Percentiles rank a stretch among this genome's conserved stretches.
These are phyloP conservation scores for Dolomedes plantarius DNA, from an alignment of 2,888 invertebrate species.

Conservation along the genomic window DNA sequence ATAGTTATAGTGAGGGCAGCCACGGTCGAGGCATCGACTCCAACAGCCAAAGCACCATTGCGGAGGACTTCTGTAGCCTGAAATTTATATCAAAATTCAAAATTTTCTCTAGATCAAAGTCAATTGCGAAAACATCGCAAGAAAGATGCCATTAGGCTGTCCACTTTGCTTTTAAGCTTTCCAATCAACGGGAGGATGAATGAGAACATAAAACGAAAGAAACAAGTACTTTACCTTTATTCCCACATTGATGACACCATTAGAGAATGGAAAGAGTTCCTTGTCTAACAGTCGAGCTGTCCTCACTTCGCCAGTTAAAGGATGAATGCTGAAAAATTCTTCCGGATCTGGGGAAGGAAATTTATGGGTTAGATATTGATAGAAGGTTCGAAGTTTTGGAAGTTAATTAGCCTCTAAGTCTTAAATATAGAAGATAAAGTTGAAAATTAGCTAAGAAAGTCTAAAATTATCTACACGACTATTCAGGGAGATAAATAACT, in stretches of 20 bases:
- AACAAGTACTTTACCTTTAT: conserved; percentile 79
- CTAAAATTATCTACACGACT: too few relatives aligned
- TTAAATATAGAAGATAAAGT: too few relatives aligned
- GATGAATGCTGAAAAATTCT: conserved; percentile 89
- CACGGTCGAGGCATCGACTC: conserved; percentile 82
- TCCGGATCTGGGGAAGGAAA: conserved; percentile 84
- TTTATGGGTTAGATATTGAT: too few relatives aligned
- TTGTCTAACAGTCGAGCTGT: conserved; percentile 90
- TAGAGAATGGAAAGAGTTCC: conserved; percentile 85
- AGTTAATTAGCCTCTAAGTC: background rate
- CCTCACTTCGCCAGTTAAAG: conserved; percentile 86
- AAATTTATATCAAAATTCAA: too few relatives aligned
- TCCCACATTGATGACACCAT: conserved; percentile 86
- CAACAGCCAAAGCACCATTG: conserved; percentile 83
- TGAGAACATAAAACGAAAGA: too few relatives aligned
- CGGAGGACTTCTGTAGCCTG: conserved; percentile 86
- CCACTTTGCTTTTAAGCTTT: too few relatives aligned
- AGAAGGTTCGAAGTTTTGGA: background rate
- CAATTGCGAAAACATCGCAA: too few relatives aligned
- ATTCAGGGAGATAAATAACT: too few relatives aligned
- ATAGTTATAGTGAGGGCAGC: conserved; percentile 89
- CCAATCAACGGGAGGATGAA: too few relatives aligned
- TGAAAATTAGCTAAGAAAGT: too few relatives aligned
- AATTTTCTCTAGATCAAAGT: too few relatives aligned
- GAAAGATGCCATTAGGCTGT: too few relatives aligned